Base-by-base conservation (phyloP, 1,140 invertebrate genomes). In the Fragariocoptes setiger region DNA sequence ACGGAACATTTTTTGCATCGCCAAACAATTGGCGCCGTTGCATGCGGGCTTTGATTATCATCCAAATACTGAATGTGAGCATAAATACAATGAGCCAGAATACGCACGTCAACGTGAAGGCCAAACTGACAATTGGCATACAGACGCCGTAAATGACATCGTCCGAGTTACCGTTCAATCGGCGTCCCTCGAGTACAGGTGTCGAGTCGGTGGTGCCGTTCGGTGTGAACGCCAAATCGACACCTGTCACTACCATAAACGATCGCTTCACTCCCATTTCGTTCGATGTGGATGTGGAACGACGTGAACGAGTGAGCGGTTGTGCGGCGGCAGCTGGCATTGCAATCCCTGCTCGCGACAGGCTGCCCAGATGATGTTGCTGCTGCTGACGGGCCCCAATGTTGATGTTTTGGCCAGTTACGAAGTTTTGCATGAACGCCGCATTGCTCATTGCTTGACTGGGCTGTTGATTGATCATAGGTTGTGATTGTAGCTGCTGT, bases 171-270 rank as follows among this genome's bases (percentile, higher is more conserved):
- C 68, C 70, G 21, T 69, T 80, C 54, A 77, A 72, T 25, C 71
- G 64, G 51, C 73, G 65, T 19, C 77, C 79, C 54, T 77, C 72
- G 55, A 82, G 80, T 22, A 48, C 37, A 15, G 38, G 38, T 14
- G 41, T 69, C 17, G 47, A 45, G 56, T 79, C 74, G 15, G 69
- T 65, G 31, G 69, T 67, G 17, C 64, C 63, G 46, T 79, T 74
- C 0, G 76, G 74, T 48, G 72, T 76, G 54, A 85, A 86, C n/a
- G 75, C 76, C 17, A 86, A 58, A 55, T 86, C 80, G 12, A 76
- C 74, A 56, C 76, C 79, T 19, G 85, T 79, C n/a, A 86, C 78
- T 47, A 83, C 31, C 76, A 65, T 2, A 75, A 76, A 47, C 69
- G 74, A 15, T 82, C 77, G 5, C 75, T 78, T 12, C 79, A 74